Evolutionary conservation across 2,113 vertebrate species (phyloP), one percentile per base, ranked within the genome.

Genomic region (Campylomormyrus tamandua): DNA sequence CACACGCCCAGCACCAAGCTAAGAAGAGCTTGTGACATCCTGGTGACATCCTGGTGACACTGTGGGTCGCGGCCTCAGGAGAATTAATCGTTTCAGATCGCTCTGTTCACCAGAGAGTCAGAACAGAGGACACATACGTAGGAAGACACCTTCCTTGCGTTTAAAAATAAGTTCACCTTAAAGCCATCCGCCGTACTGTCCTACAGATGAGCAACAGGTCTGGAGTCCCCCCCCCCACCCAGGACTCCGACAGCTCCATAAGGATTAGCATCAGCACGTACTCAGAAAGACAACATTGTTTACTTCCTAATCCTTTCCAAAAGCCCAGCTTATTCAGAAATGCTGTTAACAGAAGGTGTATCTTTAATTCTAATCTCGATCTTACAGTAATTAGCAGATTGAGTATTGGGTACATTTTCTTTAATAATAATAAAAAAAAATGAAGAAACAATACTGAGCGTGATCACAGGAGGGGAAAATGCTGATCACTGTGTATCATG

Each of bases 1-100:
- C 91, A 96, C 92, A 94, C 94, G 94, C 93, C 96, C 93, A 96
- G 94, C 94, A 96, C 96, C 91, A 90, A 84, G 95, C 92, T 91
- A 93, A 7, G 8, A 66, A 93, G 90, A 92, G 50, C 50, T 19
- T 5, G 52, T 5, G 17, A 17, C 50, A 91, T 5, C 4, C 50
- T 17, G 46, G 7, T 46, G 46, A 19, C 17, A 3, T 2, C 56
- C 19, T 1, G 52, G 52, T 53, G 52, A 53, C 52, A 53, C 17
- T 53, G 52, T 53, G 52, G 52, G 52, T 53, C 52, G 19, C 4
- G 50, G 15, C 50, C 50, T 53, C 53, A 56, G 49, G 13, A 50
- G 58, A 11, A 3, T 66, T 66, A 66, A 66, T 66, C 0, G 1
- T 66, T 66, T 62, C n/a, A 27, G 11, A 70, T 70, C 9, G 3